Conservation (phyloP, 1,140 invertebrate species). For the Cotesia typhae region DNA sequence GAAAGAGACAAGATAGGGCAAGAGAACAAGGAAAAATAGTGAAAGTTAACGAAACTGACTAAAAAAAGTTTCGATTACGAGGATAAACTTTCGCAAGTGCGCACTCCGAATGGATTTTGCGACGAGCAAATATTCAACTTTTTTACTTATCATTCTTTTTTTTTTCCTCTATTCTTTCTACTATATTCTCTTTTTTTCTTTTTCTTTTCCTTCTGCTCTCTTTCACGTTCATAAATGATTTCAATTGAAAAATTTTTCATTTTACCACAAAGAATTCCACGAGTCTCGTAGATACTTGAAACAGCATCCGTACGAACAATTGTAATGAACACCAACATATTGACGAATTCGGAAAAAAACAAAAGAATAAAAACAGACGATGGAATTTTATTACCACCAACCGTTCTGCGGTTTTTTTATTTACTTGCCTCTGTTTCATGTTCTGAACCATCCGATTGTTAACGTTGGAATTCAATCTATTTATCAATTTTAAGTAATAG, state of each 20-base stretch:
- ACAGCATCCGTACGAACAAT: neutral
- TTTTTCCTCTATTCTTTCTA: neutral
- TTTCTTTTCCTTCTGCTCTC: neutral
- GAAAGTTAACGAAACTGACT: conserved; percentile 25
- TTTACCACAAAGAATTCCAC: neutral
- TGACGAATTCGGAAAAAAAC: neutral
- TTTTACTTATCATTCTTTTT: neutral
- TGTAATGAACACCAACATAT: conserved; percentile 11
- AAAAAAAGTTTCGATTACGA: conserved; percentile 26
- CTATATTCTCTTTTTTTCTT: neutral
- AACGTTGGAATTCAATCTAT: no score
- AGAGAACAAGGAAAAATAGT: conserved; percentile 16
- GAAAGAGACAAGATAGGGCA: conserved; percentile 1
- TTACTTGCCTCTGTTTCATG: neutral
- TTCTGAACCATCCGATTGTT: neutral
- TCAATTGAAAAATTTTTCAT: conserved; percentile 5
- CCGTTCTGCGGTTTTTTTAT: neutral
- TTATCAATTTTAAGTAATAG: no score
- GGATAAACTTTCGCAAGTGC: conserved; percentile 28
- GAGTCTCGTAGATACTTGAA: neutral
- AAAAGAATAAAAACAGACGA: neutral
- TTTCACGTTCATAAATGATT: conserved; percentile 8
- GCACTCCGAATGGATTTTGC: conserved; percentile 21
- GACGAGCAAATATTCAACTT: conserved; percentile 12
- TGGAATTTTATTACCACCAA: conserved; percentile 15